Conservation (phyloP, 2,797 vertebrate genomes). For the Megalops cyprinoides region DNA sequence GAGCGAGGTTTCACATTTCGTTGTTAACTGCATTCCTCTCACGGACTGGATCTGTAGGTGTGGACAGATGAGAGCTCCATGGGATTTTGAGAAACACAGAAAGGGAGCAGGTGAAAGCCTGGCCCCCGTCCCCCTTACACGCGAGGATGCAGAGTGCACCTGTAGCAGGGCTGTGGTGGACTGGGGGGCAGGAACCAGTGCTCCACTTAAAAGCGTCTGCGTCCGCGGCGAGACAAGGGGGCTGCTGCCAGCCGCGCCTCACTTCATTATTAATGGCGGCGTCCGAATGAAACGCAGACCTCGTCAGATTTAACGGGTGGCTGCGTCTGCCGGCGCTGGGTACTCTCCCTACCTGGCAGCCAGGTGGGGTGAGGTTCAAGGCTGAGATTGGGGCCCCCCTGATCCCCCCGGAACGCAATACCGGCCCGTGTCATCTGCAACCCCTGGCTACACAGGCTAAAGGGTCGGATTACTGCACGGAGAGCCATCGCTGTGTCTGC, state of each 20-base stretch:
- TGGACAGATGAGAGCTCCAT: no score
- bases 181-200: neutral
- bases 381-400: slow-evolving; percentile 8
- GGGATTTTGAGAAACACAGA: neutral
- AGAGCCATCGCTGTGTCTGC: neutral
- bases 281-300: slow-evolving; percentile 93
- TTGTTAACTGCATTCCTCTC: no score
- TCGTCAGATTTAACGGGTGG: slow-evolving; percentile 90
- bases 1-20: no score
- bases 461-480: neutral
- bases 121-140: neutral
- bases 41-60: no score
- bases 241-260: slow-evolving; percentile 75
- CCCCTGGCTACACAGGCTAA: neutral
- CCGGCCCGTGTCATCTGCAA: neutral
- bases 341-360: no score
- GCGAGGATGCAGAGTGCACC: neutral
- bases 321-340: slow-evolving; percentile 74
- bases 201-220: neutral
- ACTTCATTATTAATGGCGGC: slow-evolving; percentile 95
- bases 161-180: neutral
- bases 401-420: neutral
- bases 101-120: no score
- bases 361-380: slow-evolving; percentile 28
- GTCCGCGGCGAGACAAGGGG: slow-evolving; percentile 68